Evolutionary conservation across 2,797 vertebrate species (phyloP), one percentile per base, ranked within the genome.

Genomic region (Labeo calbasu): DNA sequence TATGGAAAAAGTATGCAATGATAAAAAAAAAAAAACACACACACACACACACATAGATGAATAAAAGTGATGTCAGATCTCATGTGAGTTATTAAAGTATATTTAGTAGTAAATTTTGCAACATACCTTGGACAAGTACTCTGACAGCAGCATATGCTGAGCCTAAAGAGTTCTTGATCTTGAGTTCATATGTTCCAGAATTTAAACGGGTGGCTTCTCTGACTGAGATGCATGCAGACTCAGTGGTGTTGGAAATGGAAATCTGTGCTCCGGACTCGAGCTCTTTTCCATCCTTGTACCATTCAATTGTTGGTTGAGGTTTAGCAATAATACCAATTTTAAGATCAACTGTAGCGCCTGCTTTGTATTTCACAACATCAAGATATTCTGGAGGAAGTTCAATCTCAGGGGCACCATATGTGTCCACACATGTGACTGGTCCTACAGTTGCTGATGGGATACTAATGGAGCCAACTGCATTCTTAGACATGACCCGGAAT

Each of bases 381-480:
- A 96, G 93, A 88, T 99, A 99, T 91, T 99, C 97, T 87, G 96
- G 94, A 81, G 97, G 96, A 65, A 98, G 90, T 88, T 99, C 97
- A 15, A 99, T 97, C 91, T 97, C 95, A 90, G 98, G 98, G 79
- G 96, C 97, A 93, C 98, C 98, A 0, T 97, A 99, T 79, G 97
- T 98, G 90, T 99, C 98, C 51, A 98, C 92, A 83, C 98, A 99
- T 0, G 96, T 97, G 76, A 96, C 92, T 59, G 98, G 98, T 89
- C 98, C 98, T 84, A 94, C 95, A 69, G 94, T 93, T 83, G 95
- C 92, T 1, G 98, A 99, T 13, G 98, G 97, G 87, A 97, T 99
- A 91, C 98, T 99, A 70, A 98, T 87, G 32, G 98, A 99, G 83
- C 98, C 97, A n/a, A 99, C 94, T 0, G 98, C 98, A 91, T 99